phyloP scores from a whole-genome alignment of 2,113 vertebrate species.

The Bujurquina vittata region DNA sequence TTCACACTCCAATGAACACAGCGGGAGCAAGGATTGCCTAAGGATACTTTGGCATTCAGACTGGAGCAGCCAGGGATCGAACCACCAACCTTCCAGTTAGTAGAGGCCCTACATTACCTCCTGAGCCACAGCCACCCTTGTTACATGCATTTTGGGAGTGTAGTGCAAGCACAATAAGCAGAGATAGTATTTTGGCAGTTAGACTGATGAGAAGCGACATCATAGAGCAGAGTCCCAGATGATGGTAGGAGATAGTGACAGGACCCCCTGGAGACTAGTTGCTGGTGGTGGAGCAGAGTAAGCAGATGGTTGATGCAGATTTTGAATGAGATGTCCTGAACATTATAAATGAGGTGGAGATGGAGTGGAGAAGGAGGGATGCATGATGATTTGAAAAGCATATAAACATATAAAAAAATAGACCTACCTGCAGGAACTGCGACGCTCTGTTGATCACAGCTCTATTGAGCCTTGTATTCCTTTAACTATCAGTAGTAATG shows the following conservation, averaged over 20 bases:
- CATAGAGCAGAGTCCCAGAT: not conserved
- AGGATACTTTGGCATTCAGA: too few relatives aligned
- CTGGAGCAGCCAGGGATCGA: too few relatives aligned
- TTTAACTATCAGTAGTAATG: not conserved
- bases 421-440: not conserved
- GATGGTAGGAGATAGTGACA: not conserved
- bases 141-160: not conserved
- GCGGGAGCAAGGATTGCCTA: too few relatives aligned
- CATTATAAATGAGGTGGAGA: not conserved
- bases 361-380: not conserved
- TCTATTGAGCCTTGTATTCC: not conserved
- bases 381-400: not conserved
- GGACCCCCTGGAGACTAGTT: conserved; percentile 1
- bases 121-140: too few relatives aligned
- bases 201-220: conserved; percentile 8
- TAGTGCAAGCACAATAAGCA: conserved; percentile 4
- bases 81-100: too few relatives aligned
- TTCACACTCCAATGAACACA: too few relatives aligned
- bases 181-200: not conserved
- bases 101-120: too few relatives aligned
- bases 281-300: not conserved
- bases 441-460: not conserved
- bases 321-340: not conserved
- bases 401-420: not conserved
- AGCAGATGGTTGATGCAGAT: conserved; percentile 1